Evolutionary conservation across 1,140 invertebrate genomes (phyloP).

Genomic region (Bombus balteatus): DNA sequence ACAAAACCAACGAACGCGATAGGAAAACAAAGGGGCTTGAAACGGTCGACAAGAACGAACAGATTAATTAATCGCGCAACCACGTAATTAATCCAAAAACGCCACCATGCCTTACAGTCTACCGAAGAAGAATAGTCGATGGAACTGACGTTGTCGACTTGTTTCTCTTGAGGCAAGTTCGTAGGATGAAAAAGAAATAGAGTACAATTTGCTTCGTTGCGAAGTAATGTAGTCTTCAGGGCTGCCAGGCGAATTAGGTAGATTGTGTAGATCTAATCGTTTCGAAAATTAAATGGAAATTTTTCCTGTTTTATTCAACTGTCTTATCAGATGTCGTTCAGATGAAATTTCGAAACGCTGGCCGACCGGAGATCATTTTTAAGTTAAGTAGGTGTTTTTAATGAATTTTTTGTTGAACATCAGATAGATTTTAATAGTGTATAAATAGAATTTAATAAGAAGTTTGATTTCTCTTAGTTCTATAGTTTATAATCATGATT

Average conservation of each 20-base stretch:
- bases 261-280: too few relatives aligned
- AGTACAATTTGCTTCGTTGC: neutral
- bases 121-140: neutral
- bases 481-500: too few relatives aligned
- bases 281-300: too few relatives aligned
- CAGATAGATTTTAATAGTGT: too few relatives aligned
- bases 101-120: neutral
- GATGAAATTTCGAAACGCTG: too few relatives aligned
- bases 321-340: too few relatives aligned
- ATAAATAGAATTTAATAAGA: neutral
- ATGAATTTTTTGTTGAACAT: too few relatives aligned
- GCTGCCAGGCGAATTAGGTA: too few relatives aligned
- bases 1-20: neutral
- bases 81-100: conserved; percentile 6
- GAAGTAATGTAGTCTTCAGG: too few relatives aligned
- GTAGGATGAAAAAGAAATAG: neutral
- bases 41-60: neutral
- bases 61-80: conserved; percentile 21
- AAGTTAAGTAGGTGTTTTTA: too few relatives aligned
- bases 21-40: neutral
- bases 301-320: too few relatives aligned
- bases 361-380: too few relatives aligned
- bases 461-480: neutral
- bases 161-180: neutral
- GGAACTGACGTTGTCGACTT: neutral